Base-by-base conservation (phyloP, 2,113 vertebrate species). In the Lampris megalopsis region DNA sequence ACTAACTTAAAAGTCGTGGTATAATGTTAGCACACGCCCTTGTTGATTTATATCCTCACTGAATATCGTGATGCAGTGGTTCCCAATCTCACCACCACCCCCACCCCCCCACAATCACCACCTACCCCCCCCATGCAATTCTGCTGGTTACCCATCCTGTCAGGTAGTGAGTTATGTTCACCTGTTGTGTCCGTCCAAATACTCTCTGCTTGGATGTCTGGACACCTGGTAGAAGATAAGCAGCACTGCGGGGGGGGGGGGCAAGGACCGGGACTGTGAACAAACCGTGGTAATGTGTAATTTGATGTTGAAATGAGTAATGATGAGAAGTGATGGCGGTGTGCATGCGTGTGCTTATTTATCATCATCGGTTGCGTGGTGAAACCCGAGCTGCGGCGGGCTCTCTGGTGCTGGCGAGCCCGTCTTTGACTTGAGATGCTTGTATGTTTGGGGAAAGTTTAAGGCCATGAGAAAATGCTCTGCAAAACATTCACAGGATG, bases 391-490 rank as follows among this genome's bases (percentile, higher is more conserved):
- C 40, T 2, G 38, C 6, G 73, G 70, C 24, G 6, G 9, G 57
- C 41, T 79, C 71, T 85, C 72, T 59, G 24, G 24, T 24, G 60
- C 82, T 65, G 53, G 67, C 11, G 36, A 65, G 13, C 4, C 38
- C 73, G 40, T 56, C 52, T 82, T 65, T 75, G 71, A 77, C 57
- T 76, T 81, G 49, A 71, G 60, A 73, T 42, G 65, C 37, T 78
- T 88, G 67, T 80, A 86, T 84, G 65, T 88, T 85, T 85, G n/a
- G 35, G 35, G 49, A 64, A 56, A 63, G 60, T 79, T 48, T 78
- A 59, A 81, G 81, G 75, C 88, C 89, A 85, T 92, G 87, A 90
- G 91, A 93, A 93, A 86, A 85, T 36, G 72, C 53, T 75, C 62
- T 41, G 49, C 13, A 65, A 74, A 65, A 57, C 76, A 86, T 90